These are phyloP conservation scores for Cyclargus thomasi DNA, from an alignment of 1,140 invertebrate species.

Conservation along the genomic window DNA sequence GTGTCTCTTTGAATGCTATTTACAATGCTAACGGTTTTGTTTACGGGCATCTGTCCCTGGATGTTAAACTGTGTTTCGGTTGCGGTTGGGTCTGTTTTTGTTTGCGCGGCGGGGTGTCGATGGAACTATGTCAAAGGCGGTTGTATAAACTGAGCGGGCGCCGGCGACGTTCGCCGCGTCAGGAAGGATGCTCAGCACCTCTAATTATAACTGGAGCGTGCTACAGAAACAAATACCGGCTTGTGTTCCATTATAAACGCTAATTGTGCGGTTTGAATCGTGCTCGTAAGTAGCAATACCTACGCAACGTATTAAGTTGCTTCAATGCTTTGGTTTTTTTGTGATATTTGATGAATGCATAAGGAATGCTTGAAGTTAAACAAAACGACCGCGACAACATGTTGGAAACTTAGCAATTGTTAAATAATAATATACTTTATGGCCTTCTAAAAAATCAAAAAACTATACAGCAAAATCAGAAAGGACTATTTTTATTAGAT, in stretches of 20 bases:
- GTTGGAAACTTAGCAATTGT: no score
- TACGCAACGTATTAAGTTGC: not conserved
- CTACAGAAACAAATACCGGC: slow-evolving; percentile 58
- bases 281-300: not conserved
- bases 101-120: slow-evolving; percentile 21
- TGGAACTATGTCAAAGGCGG: slow-evolving; percentile 36
- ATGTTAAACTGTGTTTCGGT: slow-evolving; percentile 7
- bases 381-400: no score
- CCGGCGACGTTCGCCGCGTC: slow-evolving; percentile 61
- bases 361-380: no score
- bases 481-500: no score
- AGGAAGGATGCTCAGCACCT: slow-evolving; percentile 69
- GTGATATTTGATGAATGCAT: no score
- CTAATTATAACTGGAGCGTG: slow-evolving; percentile 66
- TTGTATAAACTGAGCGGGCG: slow-evolving; percentile 55
- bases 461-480: no score
- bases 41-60: not conserved
- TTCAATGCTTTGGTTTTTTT: no score
- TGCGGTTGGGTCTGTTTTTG: slow-evolving; percentile 18
- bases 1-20: slow-evolving; percentile 39
- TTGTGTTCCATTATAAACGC: slow-evolving; percentile 27
- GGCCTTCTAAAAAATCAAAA: no score
- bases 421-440: no score
- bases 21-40: slow-evolving; percentile 16
- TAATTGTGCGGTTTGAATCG: not conserved